Evolutionary conservation across 2,888 invertebrate species (phyloP).

Genomic region (Coenonympha arcania): DNA sequence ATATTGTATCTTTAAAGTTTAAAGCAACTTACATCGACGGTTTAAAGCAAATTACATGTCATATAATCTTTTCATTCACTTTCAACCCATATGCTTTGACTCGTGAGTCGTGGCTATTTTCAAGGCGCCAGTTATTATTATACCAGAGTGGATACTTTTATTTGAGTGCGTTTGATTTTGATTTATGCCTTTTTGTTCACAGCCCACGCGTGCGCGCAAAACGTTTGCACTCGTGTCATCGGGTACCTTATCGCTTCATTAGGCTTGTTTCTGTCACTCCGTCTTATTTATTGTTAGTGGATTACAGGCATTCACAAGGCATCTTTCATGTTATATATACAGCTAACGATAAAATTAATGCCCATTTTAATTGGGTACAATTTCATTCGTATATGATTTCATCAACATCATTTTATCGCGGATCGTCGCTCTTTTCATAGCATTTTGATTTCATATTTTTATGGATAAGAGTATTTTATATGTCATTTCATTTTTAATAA

Average conservation of each 20-base stretch:
- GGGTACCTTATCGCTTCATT: constrained; percentile 37
- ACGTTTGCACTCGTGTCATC: constrained; percentile 30
- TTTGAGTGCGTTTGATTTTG: constrained; percentile 11
- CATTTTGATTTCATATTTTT: no score
- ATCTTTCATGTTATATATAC: not conserved
- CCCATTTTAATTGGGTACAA: not conserved
- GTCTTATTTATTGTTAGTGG: not conserved
- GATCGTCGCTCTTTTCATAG: no score
- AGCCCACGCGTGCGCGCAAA: constrained; percentile 9
- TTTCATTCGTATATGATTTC: no score
- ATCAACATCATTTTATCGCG: no score
- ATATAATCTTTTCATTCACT: constrained; percentile 28
- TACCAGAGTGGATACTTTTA: constrained; percentile 11
- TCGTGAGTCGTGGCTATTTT: constrained; percentile 43
- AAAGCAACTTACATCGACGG: no score
- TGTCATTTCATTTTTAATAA: no score
- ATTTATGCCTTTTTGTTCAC: constrained; percentile 14
- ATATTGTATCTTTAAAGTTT: no score
- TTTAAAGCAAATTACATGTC: no score
- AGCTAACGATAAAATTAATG: not conserved
- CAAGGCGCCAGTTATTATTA: constrained; percentile 37
- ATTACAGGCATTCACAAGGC: not conserved
- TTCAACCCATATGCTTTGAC: constrained; percentile 44
- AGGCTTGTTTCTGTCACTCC: constrained; percentile 14
- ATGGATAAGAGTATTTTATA: no score